Conservation (phyloP, 2,797 vertebrate genomes). For the Platalea minor region DNA sequence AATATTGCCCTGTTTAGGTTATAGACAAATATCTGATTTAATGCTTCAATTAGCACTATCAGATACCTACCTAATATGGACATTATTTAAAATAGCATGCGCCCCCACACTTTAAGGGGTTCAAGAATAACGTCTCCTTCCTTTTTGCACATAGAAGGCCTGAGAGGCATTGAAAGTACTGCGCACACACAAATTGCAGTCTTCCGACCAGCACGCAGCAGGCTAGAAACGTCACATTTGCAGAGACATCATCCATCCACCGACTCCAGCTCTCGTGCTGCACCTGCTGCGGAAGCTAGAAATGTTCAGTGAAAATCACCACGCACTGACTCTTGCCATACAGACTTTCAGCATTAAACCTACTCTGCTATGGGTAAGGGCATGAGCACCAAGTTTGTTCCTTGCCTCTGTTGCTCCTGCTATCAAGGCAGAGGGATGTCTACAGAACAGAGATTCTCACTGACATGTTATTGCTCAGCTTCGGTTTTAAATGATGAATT, state of each 20-base stretch:
- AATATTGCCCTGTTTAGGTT: not conserved
- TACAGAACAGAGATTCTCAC: not conserved
- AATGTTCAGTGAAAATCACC: not conserved
- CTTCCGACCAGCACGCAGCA: not conserved
- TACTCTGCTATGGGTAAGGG: not conserved
- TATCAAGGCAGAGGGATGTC: not conserved
- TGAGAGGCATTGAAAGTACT: accelerated
- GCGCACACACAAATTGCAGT: not conserved
- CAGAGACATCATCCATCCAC: not conserved
- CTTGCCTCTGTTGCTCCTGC: not conserved
- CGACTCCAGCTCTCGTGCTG: not conserved
- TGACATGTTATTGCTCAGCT: not conserved
- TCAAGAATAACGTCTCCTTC: not conserved
- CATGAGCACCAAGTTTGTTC: not conserved
- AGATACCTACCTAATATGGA: not conserved
- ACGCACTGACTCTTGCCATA: not conserved
- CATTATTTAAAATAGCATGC: not conserved
- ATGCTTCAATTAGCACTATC: not conserved
- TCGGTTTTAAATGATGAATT: not conserved
- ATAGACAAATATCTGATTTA: not conserved
- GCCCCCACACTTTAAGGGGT: not conserved
- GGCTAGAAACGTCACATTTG: not conserved
- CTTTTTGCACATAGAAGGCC: not conserved
- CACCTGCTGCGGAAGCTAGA: not conserved
- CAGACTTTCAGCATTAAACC: not conserved